Base-by-base conservation (phyloP, 2,888 invertebrate genomes). In the Ormia ochracea region DNA sequence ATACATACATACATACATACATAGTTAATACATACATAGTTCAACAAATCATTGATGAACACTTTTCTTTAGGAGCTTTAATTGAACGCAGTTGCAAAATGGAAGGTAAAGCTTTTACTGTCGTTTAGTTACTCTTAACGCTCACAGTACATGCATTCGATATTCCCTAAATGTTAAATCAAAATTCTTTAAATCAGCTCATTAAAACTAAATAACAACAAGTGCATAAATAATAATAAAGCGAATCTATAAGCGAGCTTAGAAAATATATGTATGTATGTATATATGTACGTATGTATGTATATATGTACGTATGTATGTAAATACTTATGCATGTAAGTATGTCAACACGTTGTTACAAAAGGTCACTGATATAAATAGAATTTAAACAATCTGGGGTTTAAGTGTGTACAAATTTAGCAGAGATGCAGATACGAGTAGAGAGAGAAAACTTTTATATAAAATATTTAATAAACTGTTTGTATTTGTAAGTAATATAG, bases 281-380 rank as follows among this genome's bases (percentile, higher is more conserved):
- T 38, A 38, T 14, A n/a, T 38, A 14, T 14, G 14, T 38, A 38
- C 14, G 14, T 38, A 38, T 2, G 6, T 38, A 38, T 38, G n/a
- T n/a, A n/a, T n/a, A n/a, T n/a, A 14, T 14, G 14, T 38, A 38
- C 14, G 14, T 38, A 38, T 2, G 6, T 38, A 38, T 38, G n/a
- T n/a, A n/a, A n/a, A n/a, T n/a, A n/a, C 14, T n/a, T 38, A 38
- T 2, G 6, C 14, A 38, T 38, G n/a, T 38, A 69, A 12, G 23
- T 48, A 38, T 73, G 45, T 56, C 45, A 73, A n/a, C 36, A 21
- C 36, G 45, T 73, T 65, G 36, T 65, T 56, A 73, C 65, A 73
- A 73, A 65, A 73, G 73, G 73, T 65, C 73, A 48, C 36, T 73
- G 56, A 65, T 65, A 65, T 56, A 28, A 38, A 70, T 19, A 59